phyloP scores from a whole-genome alignment of 1,140 invertebrate species.

The Ylistrum balloti region DNA sequence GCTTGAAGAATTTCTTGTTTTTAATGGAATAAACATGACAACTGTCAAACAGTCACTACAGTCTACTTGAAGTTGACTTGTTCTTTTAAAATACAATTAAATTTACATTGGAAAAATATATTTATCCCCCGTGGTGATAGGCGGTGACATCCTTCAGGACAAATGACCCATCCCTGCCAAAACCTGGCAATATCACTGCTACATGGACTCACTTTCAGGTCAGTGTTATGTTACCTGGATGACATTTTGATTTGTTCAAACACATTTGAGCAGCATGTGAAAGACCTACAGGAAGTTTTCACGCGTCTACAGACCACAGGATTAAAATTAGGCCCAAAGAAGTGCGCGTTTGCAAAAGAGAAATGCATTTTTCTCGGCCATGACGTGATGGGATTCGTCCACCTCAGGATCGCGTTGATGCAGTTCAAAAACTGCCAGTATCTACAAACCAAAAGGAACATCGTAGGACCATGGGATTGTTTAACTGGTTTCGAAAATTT shows the following conservation, averaged over 20 bases:
- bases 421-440: constrained; percentile 47
- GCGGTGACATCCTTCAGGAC: no score
- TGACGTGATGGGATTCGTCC: constrained; percentile 54
- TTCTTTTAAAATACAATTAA: no score
- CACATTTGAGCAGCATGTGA: constrained; percentile 45
- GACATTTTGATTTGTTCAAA: no score
- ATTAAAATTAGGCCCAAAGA: constrained; percentile 54
- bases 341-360: constrained; percentile 58
- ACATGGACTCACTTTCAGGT: no score
- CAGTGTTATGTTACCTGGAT: no score
- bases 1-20: no score
- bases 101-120: no score
- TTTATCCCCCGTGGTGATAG: no score
- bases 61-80: no score
- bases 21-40: no score
- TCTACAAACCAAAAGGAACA: constrained; percentile 55
- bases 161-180: no score
- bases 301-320: constrained; percentile 47
- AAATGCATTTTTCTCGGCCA: constrained; percentile 58
- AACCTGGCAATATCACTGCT: constrained; percentile 48
- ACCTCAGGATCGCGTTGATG: constrained; percentile 49
- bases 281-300: constrained; percentile 59
- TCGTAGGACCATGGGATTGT: constrained; percentile 53
- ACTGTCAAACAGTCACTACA: no score
- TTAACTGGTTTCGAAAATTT: constrained; percentile 66